Base-by-base conservation (phyloP, 2,113 vertebrate genomes). In the Hassar affinis region DNA sequence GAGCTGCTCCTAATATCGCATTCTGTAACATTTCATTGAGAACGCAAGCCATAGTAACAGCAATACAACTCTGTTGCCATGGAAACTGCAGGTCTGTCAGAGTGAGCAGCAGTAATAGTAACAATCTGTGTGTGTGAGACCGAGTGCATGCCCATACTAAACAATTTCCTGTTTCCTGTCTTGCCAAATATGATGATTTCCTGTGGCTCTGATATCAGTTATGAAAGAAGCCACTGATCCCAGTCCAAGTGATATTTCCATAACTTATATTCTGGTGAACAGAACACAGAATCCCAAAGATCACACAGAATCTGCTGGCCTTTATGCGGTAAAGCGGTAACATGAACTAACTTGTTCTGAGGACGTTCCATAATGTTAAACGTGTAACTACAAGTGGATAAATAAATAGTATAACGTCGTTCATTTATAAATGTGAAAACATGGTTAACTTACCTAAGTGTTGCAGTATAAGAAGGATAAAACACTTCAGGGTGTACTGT, bases 31-130 rank as follows among this genome's bases (percentile, higher is more conserved):
- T 85, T 85, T 85, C 85, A 87, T 90, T 91, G 88, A 88, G 72
- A 88, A 79, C 80, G 75, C 69, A 79, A 87, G 79, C 90, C 89
- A 87, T 91, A 91, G 87, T 62, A 64, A 91, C 87, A 88, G 89
- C 90, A 93, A 93, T 91, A 93, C 92, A 93, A 91, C 89, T 82
- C 90, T 90, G 94, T 95, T 94, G 90, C 94, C 89, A 93, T 94
- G 93, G 94, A 92, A 94, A 95, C 93, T 89, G 90, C 85, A 64
- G 81, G 90, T 94, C 92, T 88, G 88, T 87, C n/a, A 71, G 90
- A 89, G 86, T 85, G 90, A 88, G 88, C 81, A 85, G 86, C 82
- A 83, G 78, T 79, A 88, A 90, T 91, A 90, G 86, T 91, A 90
- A 93, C 90, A 91, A 88, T 90, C 91, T 86, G 88, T 91, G 88